Base-by-base conservation (phyloP, 2,113 vertebrate genomes). In the Aegithalos caudatus region DNA sequence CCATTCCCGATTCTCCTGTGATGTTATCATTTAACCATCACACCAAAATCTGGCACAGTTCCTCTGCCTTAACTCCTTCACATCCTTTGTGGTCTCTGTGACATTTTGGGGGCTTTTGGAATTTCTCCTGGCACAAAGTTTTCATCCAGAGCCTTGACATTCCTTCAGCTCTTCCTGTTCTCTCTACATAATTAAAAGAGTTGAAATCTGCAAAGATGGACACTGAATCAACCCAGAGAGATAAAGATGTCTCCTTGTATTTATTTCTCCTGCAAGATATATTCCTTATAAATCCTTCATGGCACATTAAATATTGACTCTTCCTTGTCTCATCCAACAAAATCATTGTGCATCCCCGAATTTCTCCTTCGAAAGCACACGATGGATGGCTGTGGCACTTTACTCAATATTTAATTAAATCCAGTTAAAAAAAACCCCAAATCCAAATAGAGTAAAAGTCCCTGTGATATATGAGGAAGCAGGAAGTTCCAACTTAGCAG, bases 281-380 rank as follows among this genome's bases (percentile, higher is more conserved):
- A 90, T 88, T 90, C 91, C 78, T 91, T 94, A 91, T 94, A 94
- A 95, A 94, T 95, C 94, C 91, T 94, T 95, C 94, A 89, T 88
- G 81, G 82, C 85, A 48, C 85, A 92, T 97, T 96, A 97, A 97
- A 97, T 95, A 95, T 94, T 94, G 92, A 94, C 92, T 95, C 77
- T 88, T 82, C 54, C 90, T 91, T 94, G 86, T 94, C 88, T 78
- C 61, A 4, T 61, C 10, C 53, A 92, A 44, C 69, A 84, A 95
- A 97, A 95, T 88, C 88, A 86, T 85, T 90, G 90, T 82, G 84
- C 94, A 70, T 88, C 80, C 31, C 70, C 0, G 1, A 66, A 57
- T 67, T 88, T 48, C 92, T 94, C 67, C 89, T 80, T 90, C 0
- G 24, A 76, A 95, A 92, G 81, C 77, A 15, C 45, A 28, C 79